A percentile compares a stretch with the other conserved stretches of the same genome.
Evolutionary conservation across 2,797 vertebrate genomes (phyloP).

Genomic region (Buceros bicornis): DNA sequence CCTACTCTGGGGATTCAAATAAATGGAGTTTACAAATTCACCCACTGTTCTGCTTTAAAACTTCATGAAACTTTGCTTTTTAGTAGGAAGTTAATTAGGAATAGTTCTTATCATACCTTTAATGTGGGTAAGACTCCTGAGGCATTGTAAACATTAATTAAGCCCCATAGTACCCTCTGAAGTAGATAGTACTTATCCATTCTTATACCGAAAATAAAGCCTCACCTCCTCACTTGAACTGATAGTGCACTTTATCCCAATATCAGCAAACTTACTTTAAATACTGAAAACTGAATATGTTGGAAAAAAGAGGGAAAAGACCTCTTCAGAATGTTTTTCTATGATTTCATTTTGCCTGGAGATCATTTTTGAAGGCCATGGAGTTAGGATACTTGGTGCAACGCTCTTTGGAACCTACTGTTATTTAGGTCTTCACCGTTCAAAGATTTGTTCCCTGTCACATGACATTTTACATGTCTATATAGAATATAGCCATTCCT

Average conservation of each 20-base stretch:
- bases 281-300: not conserved
- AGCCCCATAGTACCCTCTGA: slow-evolving; percentile 25
- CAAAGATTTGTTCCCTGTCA: not conserved
- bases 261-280: not conserved
- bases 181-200: slow-evolving; percentile 22
- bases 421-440: not conserved
- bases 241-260: not conserved
- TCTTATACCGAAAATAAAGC: not conserved
- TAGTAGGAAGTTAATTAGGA: slow-evolving; percentile 64
- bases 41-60: slow-evolving; percentile 45
- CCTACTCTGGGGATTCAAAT: slow-evolving; percentile 48
- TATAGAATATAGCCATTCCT: not conserved
- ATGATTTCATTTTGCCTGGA: not conserved
- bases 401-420: not conserved
- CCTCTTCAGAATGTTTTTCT: not conserved
- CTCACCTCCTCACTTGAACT: not conserved
- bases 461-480: not conserved
- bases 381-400: not conserved
- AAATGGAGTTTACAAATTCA: slow-evolving; percentile 61
- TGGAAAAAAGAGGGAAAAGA: not conserved
- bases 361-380: not conserved
- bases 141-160: slow-evolving; percentile 67
- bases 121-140: slow-evolving; percentile 50
- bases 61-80: slow-evolving; percentile 61
- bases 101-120: slow-evolving; percentile 49